A percentile compares a stretch with the other conserved stretches of the same genome.
Evolutionary conservation across 1,140 invertebrate genomes (phyloP).

Genomic region (Leucophenga varia): DNA sequence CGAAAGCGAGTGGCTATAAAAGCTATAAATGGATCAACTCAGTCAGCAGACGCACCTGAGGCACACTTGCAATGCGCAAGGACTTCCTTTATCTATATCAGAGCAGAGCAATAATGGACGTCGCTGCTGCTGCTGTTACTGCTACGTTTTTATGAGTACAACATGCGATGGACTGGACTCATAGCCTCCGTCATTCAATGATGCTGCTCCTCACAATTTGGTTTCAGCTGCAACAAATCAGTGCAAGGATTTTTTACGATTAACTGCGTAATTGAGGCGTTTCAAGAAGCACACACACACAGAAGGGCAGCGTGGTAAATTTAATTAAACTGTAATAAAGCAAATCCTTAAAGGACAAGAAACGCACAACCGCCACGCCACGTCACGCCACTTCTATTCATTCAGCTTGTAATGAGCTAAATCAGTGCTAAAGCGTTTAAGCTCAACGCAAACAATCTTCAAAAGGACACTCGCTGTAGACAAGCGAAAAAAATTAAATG

Average conservation of each 20-base stretch:
- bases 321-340: constrained; percentile 57
- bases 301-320: constrained; percentile 23
- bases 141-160: constrained; percentile 51
- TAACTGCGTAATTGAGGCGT: constrained; percentile 57
- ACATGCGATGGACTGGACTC: no score
- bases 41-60: constrained; percentile 49
- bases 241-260: constrained; percentile 57
- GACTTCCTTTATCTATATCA: no score
- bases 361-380: neutral
- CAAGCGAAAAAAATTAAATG: constrained; percentile 8
- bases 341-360: constrained; percentile 36
- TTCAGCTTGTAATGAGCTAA: constrained; percentile 45
- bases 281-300: constrained; percentile 26
- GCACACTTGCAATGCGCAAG: constrained; percentile 31
- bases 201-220: constrained; percentile 15
- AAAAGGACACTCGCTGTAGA: constrained; percentile 14
- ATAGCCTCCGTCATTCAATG: neutral
- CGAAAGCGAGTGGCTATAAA: constrained; percentile 38
- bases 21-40: constrained; percentile 57
- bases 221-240: constrained; percentile 56
- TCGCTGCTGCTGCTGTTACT: no score
- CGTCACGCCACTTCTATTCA: neutral
- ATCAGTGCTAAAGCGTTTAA: constrained; percentile 44
- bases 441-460: constrained; percentile 41
- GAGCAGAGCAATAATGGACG: no score